Evolutionary conservation across 1,140 invertebrate genomes (phyloP), one percentile per base, ranked within the genome.

Genomic region (Platyscapa corneri): DNA sequence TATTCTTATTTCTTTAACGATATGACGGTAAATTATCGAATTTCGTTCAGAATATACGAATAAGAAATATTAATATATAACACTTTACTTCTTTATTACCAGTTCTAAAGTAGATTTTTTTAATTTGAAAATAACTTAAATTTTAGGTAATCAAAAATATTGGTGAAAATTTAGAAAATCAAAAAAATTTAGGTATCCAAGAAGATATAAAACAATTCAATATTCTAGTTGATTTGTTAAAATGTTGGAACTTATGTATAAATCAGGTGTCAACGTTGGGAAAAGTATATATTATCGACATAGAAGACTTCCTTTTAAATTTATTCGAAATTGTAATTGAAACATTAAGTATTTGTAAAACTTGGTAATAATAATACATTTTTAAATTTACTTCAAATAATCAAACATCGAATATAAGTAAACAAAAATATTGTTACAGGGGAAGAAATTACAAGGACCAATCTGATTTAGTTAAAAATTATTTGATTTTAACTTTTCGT

Each of bases 401-500:
- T 37, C n/a, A 39, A 39, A n/a, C n/a, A 42, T n/a, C 27, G 34
- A 74, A n/a, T 27, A 74, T 74, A 42, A 27, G 42, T 18, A 34
- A 49, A 34, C 56, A 34, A 53, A 32, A 64, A 37, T 56, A 37
- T 78, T 76, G 27, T 78, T 88, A 88, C 90, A 93, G 92, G 42
- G 78, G 87, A 83, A 86, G 64, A 67, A 81, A 80, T 56, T 90
- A 91, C 75, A 89, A 82, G 39, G 83, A 42, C 3, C 84, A 89
- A 53, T 89, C 89, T 65, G 80, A 88, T 42, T 74, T 88, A 60
- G 49, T 89, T 67, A 82, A 87, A n/a, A 85, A 89, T 12, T 86
- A 89, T 76, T 81, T 93, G 37, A 89, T 86, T n/a, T 85, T 77
- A 86, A 75, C 92, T 39, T 92, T 91, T 88, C 87, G 85, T n/a